Percentiles rank a stretch among this genome's conserved stretches.
These are phyloP conservation scores for Achatina immaculata DNA, from an alignment of 1,140 invertebrate species.

Conservation along the genomic window DNA sequence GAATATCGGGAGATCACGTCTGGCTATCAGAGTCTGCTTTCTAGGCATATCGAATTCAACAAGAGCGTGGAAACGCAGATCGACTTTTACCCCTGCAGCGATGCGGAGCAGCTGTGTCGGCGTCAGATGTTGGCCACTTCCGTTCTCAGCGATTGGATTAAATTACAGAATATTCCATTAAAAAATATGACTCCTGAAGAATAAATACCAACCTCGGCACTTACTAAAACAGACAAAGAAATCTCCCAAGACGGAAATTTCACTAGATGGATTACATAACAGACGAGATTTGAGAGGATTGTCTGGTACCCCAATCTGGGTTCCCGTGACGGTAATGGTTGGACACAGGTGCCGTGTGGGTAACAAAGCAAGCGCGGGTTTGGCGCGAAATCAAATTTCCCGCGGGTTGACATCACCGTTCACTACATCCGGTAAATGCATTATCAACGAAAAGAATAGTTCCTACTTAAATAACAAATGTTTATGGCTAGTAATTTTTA, in stretches of 20 bases:
- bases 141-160: constrained; percentile 40
- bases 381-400: constrained; percentile 70
- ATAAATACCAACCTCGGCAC: neutral
- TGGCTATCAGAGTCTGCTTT: constrained; percentile 52
- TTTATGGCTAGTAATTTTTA: too few species aligned
- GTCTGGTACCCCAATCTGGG: constrained; percentile 6
- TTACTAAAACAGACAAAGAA: neutral
- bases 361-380: constrained; percentile 51
- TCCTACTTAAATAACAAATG: too few species aligned
- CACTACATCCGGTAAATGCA: constrained; percentile 36
- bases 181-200: neutral
- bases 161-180: constrained; percentile 22
- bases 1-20: constrained; percentile 51
- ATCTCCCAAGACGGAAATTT: neutral
- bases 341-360: constrained; percentile 39
- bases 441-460: too few species aligned
- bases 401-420: constrained; percentile 61
- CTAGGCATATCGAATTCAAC: constrained; percentile 54
- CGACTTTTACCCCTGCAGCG: constrained; percentile 24
- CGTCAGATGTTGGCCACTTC: constrained; percentile 44
- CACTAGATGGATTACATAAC: constrained; percentile 2
- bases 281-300: neutral
- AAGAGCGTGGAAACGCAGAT: constrained; percentile 1
- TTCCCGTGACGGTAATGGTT: constrained; percentile 27
- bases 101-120: constrained; percentile 38